Evolutionary conservation across 2,888 invertebrate species (phyloP).

Genomic region (Acheta domesticus): DNA sequence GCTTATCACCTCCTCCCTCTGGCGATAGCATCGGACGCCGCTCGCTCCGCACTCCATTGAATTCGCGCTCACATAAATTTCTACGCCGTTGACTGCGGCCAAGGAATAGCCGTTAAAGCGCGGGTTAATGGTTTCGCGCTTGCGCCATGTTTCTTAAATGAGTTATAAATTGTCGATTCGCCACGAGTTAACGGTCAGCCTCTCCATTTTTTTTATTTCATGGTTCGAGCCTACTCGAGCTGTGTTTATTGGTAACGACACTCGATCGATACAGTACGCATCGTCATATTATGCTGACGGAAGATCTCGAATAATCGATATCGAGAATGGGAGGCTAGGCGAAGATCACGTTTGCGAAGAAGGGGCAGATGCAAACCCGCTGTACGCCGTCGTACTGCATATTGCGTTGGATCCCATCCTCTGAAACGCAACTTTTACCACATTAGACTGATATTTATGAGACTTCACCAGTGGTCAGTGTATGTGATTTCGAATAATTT

Average conservation of each 20-base stretch:
- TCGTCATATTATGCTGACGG: neutral
- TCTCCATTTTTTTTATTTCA: neutral
- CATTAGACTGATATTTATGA: no score
- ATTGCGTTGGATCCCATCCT: no score
- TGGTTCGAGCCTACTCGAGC: neutral
- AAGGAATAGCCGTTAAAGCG: neutral
- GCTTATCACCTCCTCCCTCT: neutral
- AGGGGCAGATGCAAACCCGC: neutral
- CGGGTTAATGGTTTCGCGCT: neutral
- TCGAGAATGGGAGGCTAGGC: neutral
- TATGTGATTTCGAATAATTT: no score
- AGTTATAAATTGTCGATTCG: constrained; percentile 1
- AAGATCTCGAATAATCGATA: neutral
- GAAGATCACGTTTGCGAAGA: neutral
- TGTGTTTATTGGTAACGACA: neutral
- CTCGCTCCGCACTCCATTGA: neutral
- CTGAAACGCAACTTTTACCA: no score
- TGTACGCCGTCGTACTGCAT: no score
- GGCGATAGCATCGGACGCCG: neutral
- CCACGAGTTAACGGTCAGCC: neutral
- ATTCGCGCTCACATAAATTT: constrained; percentile 3
- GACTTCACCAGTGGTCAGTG: no score
- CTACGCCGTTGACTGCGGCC: constrained; percentile 6
- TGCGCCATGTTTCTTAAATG: constrained; percentile 4
- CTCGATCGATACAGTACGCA: neutral